These are phyloP conservation scores for Pocillopora verrucosa DNA, from an alignment of 64 coral and sea anemone genomes.

Conservation along the genomic window DNA sequence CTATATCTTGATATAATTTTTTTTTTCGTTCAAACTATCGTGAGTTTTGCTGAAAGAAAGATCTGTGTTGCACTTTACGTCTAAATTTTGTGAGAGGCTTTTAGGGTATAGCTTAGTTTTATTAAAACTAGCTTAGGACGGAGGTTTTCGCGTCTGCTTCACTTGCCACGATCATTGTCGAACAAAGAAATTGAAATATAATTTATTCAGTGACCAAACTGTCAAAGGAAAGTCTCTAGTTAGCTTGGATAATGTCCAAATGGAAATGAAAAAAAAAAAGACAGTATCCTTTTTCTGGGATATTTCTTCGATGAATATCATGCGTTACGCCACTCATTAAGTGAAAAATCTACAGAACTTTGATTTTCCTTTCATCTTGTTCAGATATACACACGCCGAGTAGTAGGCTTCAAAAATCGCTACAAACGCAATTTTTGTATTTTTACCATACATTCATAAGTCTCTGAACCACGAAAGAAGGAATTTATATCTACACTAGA, in stretches of 20 bases:
- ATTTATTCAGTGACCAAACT: slow-evolving; percentile 39
- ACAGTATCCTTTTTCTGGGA: too few species aligned
- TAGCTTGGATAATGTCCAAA: background rate
- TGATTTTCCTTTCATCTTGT: too few species aligned
- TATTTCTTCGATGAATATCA: too few species aligned
- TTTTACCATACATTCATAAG: too few species aligned
- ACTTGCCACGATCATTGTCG: background rate
- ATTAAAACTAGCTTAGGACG: background rate
- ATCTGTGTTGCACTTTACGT: background rate
- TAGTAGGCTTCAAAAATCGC: too few species aligned
- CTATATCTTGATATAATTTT: background rate
- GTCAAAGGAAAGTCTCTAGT: background rate
- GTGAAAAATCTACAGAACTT: too few species aligned
- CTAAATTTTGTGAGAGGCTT: background rate
- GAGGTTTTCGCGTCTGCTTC: background rate
- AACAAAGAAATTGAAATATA: slow-evolving; percentile 49
- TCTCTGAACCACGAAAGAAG: too few species aligned
- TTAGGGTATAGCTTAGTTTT: background rate
- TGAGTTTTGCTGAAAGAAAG: background rate
- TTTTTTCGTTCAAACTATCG: background rate
- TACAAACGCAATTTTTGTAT: too few species aligned
- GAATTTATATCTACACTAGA: background rate
- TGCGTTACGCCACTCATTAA: too few species aligned
- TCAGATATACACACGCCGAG: too few species aligned
- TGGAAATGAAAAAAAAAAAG: background rate